Conservation (phyloP, 2,113 vertebrate genomes). For the Crotalus tigris region DNA sequence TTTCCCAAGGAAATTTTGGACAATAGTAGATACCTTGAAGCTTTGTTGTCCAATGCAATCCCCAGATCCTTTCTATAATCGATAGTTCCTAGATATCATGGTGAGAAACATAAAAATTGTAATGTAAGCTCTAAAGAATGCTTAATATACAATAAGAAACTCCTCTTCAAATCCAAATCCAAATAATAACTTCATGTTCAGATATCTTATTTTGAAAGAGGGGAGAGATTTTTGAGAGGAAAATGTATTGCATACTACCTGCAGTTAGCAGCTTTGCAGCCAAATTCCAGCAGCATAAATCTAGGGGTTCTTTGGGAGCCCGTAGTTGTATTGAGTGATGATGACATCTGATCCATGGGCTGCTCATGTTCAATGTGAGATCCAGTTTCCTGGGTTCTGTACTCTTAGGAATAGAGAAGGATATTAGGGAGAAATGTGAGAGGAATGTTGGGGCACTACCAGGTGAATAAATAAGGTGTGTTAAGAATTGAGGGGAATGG, state of each 20-base stretch:
- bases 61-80: not conserved
- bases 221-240: not conserved
- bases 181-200: not conserved
- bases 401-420: not conserved
- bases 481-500: not conserved
- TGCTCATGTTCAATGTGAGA: not conserved
- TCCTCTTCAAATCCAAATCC: not conserved
- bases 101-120: not conserved
- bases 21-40: not conserved
- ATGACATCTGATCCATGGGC: not conserved
- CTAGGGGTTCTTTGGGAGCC: not conserved
- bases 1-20: not conserved
- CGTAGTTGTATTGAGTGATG: not conserved
- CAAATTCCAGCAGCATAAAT: not conserved
- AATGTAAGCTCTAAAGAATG: not conserved
- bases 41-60: not conserved
- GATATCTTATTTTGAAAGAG: not conserved
- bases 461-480: not conserved
- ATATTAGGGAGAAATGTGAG: not conserved
- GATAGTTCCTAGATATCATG: not conserved
- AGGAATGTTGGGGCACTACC: too few relatives aligned
- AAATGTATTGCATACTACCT: not conserved
- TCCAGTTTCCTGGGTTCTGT: not conserved
- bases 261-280: not conserved
- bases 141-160: not conserved